phyloP scores from a whole-genome alignment of 2,113 vertebrate species.

The Cyprinus carpio region DNA sequence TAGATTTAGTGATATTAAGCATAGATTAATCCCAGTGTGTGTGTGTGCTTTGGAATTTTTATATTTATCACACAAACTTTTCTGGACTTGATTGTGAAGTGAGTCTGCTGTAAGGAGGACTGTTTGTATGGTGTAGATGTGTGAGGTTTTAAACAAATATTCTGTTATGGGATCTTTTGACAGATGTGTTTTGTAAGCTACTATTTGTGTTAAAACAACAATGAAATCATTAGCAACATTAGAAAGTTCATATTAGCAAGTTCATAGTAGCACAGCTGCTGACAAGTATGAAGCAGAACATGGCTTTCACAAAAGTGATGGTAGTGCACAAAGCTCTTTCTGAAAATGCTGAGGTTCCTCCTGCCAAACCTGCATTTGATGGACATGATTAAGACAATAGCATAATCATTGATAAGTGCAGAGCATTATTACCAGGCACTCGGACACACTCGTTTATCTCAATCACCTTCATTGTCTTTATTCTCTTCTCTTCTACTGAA shows the following conservation, averaged over 20 bases:
- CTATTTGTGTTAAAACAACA: background rate
- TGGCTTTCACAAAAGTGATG: background rate
- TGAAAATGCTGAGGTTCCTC: background rate
- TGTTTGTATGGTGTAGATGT: background rate
- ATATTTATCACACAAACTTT: no score
- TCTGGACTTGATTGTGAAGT: no score
- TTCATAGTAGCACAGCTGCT: no score
- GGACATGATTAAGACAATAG: constrained; percentile 34
- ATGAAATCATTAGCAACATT: no score
- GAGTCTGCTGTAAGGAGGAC: background rate
- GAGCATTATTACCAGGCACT: constrained; percentile 40
- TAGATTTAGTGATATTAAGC: background rate
- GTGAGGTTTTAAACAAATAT: background rate
- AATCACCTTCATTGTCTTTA: constrained; percentile 49
- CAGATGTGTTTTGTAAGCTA: background rate
- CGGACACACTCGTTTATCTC: constrained; percentile 41
- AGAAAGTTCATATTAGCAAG: no score
- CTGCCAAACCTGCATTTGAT: background rate
- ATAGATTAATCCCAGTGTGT: no score
- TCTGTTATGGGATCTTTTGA: background rate
- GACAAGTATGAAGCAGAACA: background rate
- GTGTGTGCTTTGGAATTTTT: no score
- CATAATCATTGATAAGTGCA: constrained; percentile 38
- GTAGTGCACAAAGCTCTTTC: background rate
- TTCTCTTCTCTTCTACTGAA: background rate